Evolutionary conservation across 2,888 invertebrate species (phyloP), one percentile per base, ranked within the genome.

Genomic region (Brachyopa scutellaris): DNA sequence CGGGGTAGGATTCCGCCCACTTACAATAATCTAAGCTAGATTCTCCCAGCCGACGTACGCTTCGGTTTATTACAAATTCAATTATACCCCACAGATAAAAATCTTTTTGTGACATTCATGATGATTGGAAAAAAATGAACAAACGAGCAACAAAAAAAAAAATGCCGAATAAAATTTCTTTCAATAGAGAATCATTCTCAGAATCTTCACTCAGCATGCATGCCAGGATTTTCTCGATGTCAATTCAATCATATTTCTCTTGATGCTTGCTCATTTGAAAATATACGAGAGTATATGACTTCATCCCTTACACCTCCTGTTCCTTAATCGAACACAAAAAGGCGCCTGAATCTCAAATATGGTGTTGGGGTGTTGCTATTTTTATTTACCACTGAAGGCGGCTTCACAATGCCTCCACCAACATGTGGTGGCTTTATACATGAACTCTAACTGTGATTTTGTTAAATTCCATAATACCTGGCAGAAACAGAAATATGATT

Each of bases 401-500:
- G 13, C 29, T 9, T 8, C 17, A 40, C 40, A 40, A 45, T 21
- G 21, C n/a, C 45, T 21, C 21, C 66, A 11, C 33, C 11, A n/a
- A 9, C 17, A n/a, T 5, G 3, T 26, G 26, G 26, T 11, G 17
- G 19, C 36, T 36, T 8, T 49, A 29, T 21, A 40, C 3, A 26
- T 26, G n/a, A 21, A 49, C 19, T 61, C 45, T n/a, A 11, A 8
- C 29, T 23, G 51, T 17, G 40, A 42, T 62, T 6, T 73, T 55
- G 61, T 55, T 55, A 53, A 53, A 53, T 21, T 45, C 45, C 45
- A 73, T 64, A 62, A 73, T 64, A 73, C 72, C 62, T 55, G 72
- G 55, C 62, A 73, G 26, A 62, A 53, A 45, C 62, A 73, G 53
- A 62, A 59, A 70, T 73, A 73, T 55, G 72, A 73, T 73, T 62